Base-by-base conservation (phyloP, 2,888 invertebrate genomes). In the Heliconius ethilla region DNA sequence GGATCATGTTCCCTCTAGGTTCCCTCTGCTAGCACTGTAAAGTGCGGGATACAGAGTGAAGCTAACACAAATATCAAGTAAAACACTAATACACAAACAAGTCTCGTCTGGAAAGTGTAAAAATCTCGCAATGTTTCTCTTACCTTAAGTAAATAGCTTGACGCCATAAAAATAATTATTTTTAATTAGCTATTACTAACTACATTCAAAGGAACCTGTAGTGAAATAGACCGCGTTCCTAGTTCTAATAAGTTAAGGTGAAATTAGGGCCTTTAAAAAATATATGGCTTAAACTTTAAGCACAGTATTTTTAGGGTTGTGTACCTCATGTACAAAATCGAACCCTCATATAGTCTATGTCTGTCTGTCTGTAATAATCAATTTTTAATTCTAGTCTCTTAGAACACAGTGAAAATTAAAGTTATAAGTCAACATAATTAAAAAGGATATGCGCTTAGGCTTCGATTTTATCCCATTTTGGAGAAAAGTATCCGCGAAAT, bases 131-230 rank as follows among this genome's bases (percentile, higher is more conserved):
- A 25, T 45, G 40, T 25, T 69, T 69, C 40, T 69, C 40, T 25
- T 25, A 29, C 69, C 69, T 15, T 45, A 69, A 40, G 40, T 15
- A 45, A 40, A 45, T 40, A 40, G 25, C 40, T 69, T 69, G 69
- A 69, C 69, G 25, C 69, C 15, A 69, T 45, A 67, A 40, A 67
- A n/a, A 69, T 45, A 40, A n/a, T 45, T 25, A 69, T 25, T 45
- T 25, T 69, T 69, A 69, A 69, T 69, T 69, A 69, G 25, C 25
- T 40, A 27, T 40, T 69, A 25, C 69, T 45, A 45, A 25, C 69
- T 0, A 25, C 40, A 69, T 45, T 69, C 69, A 69, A 25, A n/a
- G 69, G 3, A 25, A 45, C 69, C 40, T 45, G 69, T 40, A 45
- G 40, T 69, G 67, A 67, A 67, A 67, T 40, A 67, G 67, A 67